Evolutionary conservation across 2,888 invertebrate species (phyloP), one percentile per base, ranked within the genome.

Genomic region (Disparrhopalites patrizii): DNA sequence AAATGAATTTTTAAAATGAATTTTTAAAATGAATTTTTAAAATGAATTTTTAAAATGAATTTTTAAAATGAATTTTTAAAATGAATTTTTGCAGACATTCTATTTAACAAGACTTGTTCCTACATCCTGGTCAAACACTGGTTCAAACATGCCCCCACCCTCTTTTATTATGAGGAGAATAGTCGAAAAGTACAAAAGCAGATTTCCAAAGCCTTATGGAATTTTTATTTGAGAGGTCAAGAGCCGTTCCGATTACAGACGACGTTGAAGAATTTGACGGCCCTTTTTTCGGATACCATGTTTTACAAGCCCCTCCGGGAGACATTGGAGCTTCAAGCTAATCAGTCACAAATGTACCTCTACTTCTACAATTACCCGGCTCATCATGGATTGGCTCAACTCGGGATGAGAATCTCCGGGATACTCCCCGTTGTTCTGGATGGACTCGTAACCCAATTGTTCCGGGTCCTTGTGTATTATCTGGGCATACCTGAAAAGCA

Each of bases 281-380:
- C 68, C 47, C 27, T 68, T 25, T 68, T 66, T 33, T 66, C 68
- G 8, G 70, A 70, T 57, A 66, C 65, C 31, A 68, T 62, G 33
- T 70, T 68, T 23, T 18, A 57, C 38, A 56, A 60, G 25, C 66
- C 68, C 20, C 47, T 60, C 23, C 27, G 54, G 3, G 70, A 70
- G 18, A 60, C 70, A 18, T 52, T 65, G 7, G 8, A 50, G 20
- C 51, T 67, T 56, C 70, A 70, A 47, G 43, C 66, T 25, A 52
- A 60, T 31, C 54, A 60, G 31, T 64, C 70, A 28, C 63, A 66
- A 28, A 66, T 70, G 3, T 62, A 66, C 36, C 56, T 66, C 30
- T 70, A 70, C 30, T 70, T 62, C 54, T 70, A 66, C 38, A 66
- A 50, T 10, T 56, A 70, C 40, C 61, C 63, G 23, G 68, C 66